phyloP scores from a whole-genome alignment of 2,888 invertebrate species.

The Drosophila kanekoi region DNA sequence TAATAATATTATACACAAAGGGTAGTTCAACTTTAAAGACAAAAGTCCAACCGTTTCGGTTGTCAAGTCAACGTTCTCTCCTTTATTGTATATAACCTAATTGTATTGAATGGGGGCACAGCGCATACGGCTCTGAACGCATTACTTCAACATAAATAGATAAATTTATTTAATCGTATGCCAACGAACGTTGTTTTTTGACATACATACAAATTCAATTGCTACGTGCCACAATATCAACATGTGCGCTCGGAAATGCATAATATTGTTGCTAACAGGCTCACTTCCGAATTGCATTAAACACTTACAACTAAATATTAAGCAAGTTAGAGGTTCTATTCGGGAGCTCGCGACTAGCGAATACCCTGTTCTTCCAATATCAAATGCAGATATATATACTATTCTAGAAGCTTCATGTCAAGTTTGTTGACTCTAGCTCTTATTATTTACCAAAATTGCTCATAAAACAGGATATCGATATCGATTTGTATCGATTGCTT shows the following conservation, averaged over 20 bases:
- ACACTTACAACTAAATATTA: conserved; percentile 19
- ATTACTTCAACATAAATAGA: conserved; percentile 24
- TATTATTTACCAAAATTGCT: too few species aligned
- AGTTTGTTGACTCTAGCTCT: too few species aligned
- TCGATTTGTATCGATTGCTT: too few species aligned
- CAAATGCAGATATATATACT: too few species aligned
- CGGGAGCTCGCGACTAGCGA: too few species aligned
- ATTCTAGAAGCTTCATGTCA: too few species aligned
- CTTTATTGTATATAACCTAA: conserved; percentile 19
- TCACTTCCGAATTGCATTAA: conserved; percentile 43
- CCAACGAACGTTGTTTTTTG: background rate
- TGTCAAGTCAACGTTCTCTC: conserved; percentile 4
- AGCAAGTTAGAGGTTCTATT: too few species aligned
- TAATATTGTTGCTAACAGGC: conserved; percentile 45
- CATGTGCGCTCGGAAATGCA: conserved; percentile 40
- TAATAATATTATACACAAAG: background rate
- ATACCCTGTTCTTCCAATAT: too few species aligned
- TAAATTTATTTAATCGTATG: conserved; percentile 32
- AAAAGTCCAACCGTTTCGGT: background rate
- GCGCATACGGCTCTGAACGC: conserved; percentile 13
- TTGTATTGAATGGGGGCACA: conserved; percentile 38
- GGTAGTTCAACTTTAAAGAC: background rate
- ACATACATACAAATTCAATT: conserved; percentile 29
- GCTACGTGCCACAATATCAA: conserved; percentile 37
- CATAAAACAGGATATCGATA: too few species aligned